phyloP scores from a whole-genome alignment of 1,140 invertebrate genomes.

The Macrotrachela quadricornifera region DNA sequence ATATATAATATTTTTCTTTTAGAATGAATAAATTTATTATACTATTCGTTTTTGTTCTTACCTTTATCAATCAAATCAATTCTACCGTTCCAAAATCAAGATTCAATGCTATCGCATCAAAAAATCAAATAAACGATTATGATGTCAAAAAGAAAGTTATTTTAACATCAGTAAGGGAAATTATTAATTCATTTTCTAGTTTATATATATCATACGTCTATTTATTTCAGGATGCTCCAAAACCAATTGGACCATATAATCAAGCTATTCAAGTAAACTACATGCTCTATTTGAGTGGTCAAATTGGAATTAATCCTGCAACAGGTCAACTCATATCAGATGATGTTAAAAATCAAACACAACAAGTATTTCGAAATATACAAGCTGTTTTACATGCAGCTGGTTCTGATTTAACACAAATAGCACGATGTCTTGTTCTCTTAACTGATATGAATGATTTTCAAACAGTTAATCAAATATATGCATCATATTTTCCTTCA shows the following conservation, averaged over 20 bases:
- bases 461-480: slow-evolving; percentile 53
- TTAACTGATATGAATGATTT: slow-evolving; percentile 59
- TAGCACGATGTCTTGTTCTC: slow-evolving; percentile 62
- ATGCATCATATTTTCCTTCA: slow-evolving; percentile 52
- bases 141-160: too few relatives aligned
- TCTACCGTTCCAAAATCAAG: too few relatives aligned
- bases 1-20: too few relatives aligned
- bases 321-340: slow-evolving; percentile 46
- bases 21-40: too few relatives aligned
- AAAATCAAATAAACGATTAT: too few relatives aligned
- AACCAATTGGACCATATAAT: slow-evolving; percentile 47
- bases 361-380: slow-evolving; percentile 49
- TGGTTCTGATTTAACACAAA: slow-evolving; percentile 46
- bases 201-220: too few relatives aligned
- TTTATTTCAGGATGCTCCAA: too few relatives aligned
- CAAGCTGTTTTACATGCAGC: slow-evolving; percentile 48
- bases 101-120: too few relatives aligned
- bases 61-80: too few relatives aligned
- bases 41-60: too few relatives aligned
- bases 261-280: slow-evolving; percentile 59
- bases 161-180: too few relatives aligned
- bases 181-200: too few relatives aligned
- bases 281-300: slow-evolving; percentile 63
- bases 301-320: slow-evolving; percentile 49
- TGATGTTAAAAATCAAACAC: slow-evolving; percentile 45